Base-by-base conservation (phyloP, 2,888 invertebrate species). In the Coleophora deauratella region DNA sequence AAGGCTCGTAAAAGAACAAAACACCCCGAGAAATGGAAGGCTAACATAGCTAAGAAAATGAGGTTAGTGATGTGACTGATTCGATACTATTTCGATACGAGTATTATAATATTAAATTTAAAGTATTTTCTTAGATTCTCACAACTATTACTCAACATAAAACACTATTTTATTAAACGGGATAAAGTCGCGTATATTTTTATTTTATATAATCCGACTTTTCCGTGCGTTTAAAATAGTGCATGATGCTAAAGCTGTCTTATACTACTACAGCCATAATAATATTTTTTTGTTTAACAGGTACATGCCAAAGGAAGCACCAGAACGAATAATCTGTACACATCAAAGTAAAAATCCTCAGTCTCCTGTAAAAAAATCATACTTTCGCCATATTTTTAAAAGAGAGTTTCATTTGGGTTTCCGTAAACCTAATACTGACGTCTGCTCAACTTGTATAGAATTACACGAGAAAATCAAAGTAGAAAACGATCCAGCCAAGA, bases 271-370 rank as follows among this genome's bases (percentile, higher is more conserved):
- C 28, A 28, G 28, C 2, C 2, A 28, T 28, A 28, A 28, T 28
- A 28, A 2, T n/a, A n/a, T n/a, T n/a, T 28, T 28, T 28, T 28
- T 28, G 28, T 28, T 28, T 28, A 9, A 28, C 27, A 28, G 28
- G 2, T 28, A 2, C 28, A 28, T 28, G 28, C 28, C 28, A 28
- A 28, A 28, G 28, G 35, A 52, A 47, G 39, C 41, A 47, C 39
- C 46, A 51, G 43, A 44, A 50, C 50, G 31, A 52, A 50, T 42
- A 54, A 50, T 40, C 37, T 52, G 14, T 50, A 49, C 37, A 49
- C 42, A 39, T 46, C 46, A 33, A 46, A 11, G 33, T 33, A 42
- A 51, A 45, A 41, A 41, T 48, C 44, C 45, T 37, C 43, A 48
- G 38, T 48, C 44, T 45, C 33, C 33, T 40, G 45, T 50, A 38